Base-by-base conservation (phyloP, 1,140 invertebrate genomes). In the Epicauta chinensis region DNA sequence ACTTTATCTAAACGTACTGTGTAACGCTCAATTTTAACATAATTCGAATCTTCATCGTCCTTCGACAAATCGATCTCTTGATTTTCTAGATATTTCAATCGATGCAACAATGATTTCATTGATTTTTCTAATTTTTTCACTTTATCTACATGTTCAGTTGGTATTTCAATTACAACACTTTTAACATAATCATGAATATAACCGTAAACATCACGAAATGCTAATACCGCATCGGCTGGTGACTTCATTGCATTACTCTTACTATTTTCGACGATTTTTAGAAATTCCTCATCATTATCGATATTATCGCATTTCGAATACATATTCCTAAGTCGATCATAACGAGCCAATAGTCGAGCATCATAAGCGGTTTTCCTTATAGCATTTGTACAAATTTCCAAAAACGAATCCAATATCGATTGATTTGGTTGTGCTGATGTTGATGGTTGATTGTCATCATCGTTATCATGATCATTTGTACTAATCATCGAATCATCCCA, bases 11-110 rank as follows among this genome's bases (percentile, higher is more conserved):
- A 52, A 9, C 62, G 48, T 16, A 38, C 23, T 1, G 42, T 10
- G 14, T 70, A 81, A 10, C 65, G 71, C 35, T 76, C 75, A 11
- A 74, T 59, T 60, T 75, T 69, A 10, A 81, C 64, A 62, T 76
- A 82, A 37, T 63, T 61, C 30, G 79, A 81, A 59, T 73, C 61
- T 10, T 71, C 69, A 16, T 77, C 75, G 40, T 76, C 75, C 7
- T 23, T 23, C 53, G 69, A 69, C 54, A 70, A 76, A 43, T 77
- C 65, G 2, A 77, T 68, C 51, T 75, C 72, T 15, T 67, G 58
- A 30, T 63, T 61, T 53, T 77, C 74, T 7, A 76, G 49, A 10
- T 68, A 56, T 36, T 71, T 70, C n/a, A 82, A 78, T 7, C 56
- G 66, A 41, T 64, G 67, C 9, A 72, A 58, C 15, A 78, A 69